Evolutionary conservation across 2,113 vertebrate genomes (phyloP), one percentile per base, ranked within the genome.

Genomic region (Elephas maximus): DNA sequence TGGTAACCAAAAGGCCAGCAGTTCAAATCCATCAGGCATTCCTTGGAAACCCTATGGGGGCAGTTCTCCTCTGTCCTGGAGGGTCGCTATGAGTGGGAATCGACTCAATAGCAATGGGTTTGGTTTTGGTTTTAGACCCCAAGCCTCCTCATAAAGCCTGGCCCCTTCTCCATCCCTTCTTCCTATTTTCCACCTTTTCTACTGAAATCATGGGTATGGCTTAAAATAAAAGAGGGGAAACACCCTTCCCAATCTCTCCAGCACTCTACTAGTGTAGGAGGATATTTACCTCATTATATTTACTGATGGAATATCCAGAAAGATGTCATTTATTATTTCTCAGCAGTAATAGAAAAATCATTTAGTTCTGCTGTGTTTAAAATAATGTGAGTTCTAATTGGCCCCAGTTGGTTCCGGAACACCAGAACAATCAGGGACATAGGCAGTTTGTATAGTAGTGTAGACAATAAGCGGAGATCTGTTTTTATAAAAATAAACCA

Each of bases 401-500:
- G 26, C 90, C 71, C 23, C 33, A 65, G 2, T 53, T 73, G 62
- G 69, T 81, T 84, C 79, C n/a, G 69, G 48, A 80, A 48, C 83
- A 89, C 24, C 17, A 44, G 57, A 17, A 65, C 45, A 33, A 60
- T 88, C 30, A 85, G 53, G 44, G 65, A 48, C 14, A 48, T 8
- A 7, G 23, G 18, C 23, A 74, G 65, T 24, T 51, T 82, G n/a
- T 15, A 44, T 14, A 86, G 87, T 41, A 53, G 17, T 2, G 3
- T 86, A 65, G 78, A 80, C 77, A 51, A 51, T 94, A 62, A 91
- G 23, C 24, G 51, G 33, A 96, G 12, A 11, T 77, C 79, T n/a
- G 18, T 78, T 94, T 95, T 76, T 86, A 65, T 80, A 44, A 74
- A 57, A 91, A 79, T 51, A 60, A 69, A 71, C 78, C 53, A 33